These are phyloP conservation scores for Acanthurus lineatus DNA, from an alignment of 2,797 vertebrate genomes.

Conservation along the genomic window DNA sequence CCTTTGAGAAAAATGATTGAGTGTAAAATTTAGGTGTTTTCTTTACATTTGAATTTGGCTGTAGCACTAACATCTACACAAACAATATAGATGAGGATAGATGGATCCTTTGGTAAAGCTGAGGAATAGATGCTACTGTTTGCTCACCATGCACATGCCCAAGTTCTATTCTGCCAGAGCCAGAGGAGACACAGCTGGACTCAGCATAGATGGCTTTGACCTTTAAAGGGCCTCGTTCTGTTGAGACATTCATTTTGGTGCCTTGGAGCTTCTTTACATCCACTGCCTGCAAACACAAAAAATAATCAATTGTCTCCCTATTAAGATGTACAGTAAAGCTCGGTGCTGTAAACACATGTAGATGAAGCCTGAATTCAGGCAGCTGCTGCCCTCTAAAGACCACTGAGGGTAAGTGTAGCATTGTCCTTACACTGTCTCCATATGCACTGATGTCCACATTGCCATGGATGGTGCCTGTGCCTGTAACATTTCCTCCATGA, in stretches of 20 bases:
- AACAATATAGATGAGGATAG: not conserved
- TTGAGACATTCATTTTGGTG: constrained; percentile 90
- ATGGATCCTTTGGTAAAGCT: too few relatives aligned
- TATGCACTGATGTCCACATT: constrained; percentile 89
- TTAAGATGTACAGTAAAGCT: not conserved
- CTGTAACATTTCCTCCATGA: constrained; percentile 89
- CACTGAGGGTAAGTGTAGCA: constrained; percentile 25
- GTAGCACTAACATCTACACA: not conserved
- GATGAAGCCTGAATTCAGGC: constrained; percentile 8
- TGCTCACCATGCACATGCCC: constrained; percentile 93
- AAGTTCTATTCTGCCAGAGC: constrained; percentile 89
- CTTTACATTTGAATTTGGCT: not conserved
- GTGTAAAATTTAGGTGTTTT: not conserved
- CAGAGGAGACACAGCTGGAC: constrained; percentile 88
- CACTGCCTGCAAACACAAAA: constrained; percentile 86
- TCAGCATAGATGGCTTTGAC: constrained; percentile 94
- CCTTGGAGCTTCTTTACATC: constrained; percentile 94
- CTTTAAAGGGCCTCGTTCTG: constrained; percentile 90
- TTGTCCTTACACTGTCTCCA: constrained; percentile 88
- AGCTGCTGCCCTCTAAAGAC: constrained; percentile 73
- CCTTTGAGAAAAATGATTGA: too few relatives aligned
- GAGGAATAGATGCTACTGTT: not conserved
- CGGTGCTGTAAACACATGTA: not conserved
- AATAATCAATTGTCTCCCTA: not conserved
- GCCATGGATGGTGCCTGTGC: constrained; percentile 91